phyloP scores from a whole-genome alignment of 2,113 vertebrate species.

The Halcyon senegalensis region DNA sequence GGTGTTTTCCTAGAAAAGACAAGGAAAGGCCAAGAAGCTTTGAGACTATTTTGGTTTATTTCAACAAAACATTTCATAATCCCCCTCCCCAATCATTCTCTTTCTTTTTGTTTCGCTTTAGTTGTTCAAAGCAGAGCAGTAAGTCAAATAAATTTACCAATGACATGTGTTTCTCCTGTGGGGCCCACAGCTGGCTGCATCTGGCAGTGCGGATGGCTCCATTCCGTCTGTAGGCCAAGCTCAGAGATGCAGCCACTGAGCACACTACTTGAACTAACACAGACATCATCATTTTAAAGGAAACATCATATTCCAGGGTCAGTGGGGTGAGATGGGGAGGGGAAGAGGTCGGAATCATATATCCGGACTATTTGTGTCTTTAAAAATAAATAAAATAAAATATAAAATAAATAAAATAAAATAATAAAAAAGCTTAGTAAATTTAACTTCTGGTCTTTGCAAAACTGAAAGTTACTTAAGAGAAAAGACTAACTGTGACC shows the following conservation, averaged over 20 bases:
- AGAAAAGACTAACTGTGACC: background rate
- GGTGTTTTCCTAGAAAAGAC: background rate
- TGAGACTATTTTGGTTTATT: background rate
- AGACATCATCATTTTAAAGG: background rate
- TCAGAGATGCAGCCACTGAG: background rate
- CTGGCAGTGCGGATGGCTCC: background rate
- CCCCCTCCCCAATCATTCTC: background rate
- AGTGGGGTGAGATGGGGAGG: background rate
- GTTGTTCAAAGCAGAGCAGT: background rate
- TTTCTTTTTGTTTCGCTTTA: background rate
- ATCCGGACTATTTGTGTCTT: background rate
- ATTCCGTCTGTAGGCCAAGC: background rate
- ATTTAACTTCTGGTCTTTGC: background rate
- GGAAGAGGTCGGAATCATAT: background rate
- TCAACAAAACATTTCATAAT: background rate
- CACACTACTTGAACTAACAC: background rate
- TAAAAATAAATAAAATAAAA: background rate
- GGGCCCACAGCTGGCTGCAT: background rate
- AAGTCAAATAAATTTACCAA: background rate
- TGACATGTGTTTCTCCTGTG: background rate
- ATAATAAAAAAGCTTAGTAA: background rate
- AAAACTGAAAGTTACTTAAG: background rate
- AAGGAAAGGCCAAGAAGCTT: background rate
- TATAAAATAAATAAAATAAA: background rate
- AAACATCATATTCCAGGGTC: background rate